These are phyloP conservation scores for Gallinago media DNA, from an alignment of 2,113 vertebrate species.

Conservation along the genomic window DNA sequence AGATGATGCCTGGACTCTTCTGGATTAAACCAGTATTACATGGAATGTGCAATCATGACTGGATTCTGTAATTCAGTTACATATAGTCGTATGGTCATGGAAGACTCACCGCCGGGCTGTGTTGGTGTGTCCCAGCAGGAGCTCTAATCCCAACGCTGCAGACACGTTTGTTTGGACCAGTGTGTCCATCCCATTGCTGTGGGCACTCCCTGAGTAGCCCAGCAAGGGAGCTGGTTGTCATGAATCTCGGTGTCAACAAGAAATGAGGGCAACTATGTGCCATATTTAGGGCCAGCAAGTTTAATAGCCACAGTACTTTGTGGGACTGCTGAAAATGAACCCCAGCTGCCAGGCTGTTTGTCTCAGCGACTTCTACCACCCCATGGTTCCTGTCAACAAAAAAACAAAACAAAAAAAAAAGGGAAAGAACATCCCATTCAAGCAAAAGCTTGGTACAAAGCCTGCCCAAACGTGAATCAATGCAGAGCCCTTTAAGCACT, in stretches of 20 bases:
- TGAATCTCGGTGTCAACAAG: background rate
- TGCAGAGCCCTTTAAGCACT: background rate
- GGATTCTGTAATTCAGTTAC: too few species aligned
- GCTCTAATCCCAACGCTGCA: background rate
- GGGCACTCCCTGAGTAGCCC: background rate
- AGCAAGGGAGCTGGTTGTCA: background rate
- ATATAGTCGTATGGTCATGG: background rate
- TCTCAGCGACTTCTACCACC: background rate
- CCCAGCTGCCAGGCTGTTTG: background rate
- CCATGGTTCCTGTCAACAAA: background rate
- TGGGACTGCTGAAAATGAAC: background rate
- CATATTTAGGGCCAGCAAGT: background rate
- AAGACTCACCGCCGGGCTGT: accelerated
- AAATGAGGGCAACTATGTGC: background rate
- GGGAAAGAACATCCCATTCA: background rate
- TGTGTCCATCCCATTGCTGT: background rate
- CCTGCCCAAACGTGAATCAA: background rate
- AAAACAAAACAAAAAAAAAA: background rate
- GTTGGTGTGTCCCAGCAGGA: background rate
- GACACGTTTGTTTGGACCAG: background rate
- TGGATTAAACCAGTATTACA: too few species aligned
- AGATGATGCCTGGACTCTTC: too few species aligned
- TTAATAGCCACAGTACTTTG: background rate
- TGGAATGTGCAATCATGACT: too few species aligned
- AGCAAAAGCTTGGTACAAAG: background rate